These are phyloP conservation scores for Platichthys stellatus DNA, from an alignment of 2,113 vertebrate species.

Conservation along the genomic window DNA sequence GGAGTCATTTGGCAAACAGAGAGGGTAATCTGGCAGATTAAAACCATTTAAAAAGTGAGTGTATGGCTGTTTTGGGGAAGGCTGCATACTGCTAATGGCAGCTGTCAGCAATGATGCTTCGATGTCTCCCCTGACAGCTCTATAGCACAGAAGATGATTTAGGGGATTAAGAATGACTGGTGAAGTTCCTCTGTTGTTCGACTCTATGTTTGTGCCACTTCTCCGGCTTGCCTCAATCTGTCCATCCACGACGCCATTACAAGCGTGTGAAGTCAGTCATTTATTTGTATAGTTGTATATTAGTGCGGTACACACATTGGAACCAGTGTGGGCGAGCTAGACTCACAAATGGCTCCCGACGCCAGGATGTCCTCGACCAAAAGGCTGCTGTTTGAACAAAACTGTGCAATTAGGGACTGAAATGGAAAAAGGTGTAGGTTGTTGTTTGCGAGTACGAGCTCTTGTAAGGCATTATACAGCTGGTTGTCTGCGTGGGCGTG, in stretches of 20 bases:
- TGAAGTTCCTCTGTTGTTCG: conserved; percentile 35
- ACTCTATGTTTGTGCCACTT: conserved; percentile 12
- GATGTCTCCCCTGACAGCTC: conserved; percentile 54
- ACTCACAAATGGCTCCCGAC: conserved; percentile 61
- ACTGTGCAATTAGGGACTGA: conserved; percentile 52
- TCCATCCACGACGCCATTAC: conserved; percentile 24
- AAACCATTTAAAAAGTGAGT: conserved; percentile 61
- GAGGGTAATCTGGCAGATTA: conserved; percentile 58
- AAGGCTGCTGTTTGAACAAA: conserved; percentile 51
- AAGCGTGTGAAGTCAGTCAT: conserved; percentile 56
- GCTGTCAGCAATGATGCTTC: conserved; percentile 63
- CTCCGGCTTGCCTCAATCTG: conserved; percentile 7
- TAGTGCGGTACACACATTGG: conserved; percentile 34
- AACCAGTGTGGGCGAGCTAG: conserved; percentile 60
- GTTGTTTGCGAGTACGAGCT: conserved; percentile 40
- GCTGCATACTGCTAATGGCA: conserved; percentile 48
- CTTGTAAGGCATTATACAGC: conserved; percentile 26
- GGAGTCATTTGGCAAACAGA: conserved; percentile 61
- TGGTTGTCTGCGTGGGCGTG: conserved; percentile 10
- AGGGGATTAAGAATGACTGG: conserved; percentile 39
- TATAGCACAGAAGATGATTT: conserved; percentile 33
- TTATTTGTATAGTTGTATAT: conserved; percentile 70
- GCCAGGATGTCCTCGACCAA: conserved; percentile 53
- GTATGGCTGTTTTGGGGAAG: conserved; percentile 51
- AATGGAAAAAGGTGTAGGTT: conserved; percentile 54